A percentile compares a stretch with the other conserved stretches of the same genome.
phyloP scores from a whole-genome alignment of 2,888 invertebrate species.

The Cephus rjabovi region DNA sequence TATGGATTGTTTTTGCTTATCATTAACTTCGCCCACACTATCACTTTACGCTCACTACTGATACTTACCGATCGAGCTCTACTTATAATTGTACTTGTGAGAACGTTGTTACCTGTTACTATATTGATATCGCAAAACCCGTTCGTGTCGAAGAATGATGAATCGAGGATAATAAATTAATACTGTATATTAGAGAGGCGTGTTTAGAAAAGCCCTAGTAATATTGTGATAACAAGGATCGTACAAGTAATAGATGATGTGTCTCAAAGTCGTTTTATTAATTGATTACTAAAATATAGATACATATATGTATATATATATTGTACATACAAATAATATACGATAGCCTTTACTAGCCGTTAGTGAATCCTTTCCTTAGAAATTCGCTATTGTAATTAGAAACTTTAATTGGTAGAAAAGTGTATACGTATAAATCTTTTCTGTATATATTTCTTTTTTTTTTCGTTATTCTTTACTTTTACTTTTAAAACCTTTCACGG shows the following conservation, averaged over 20 bases:
- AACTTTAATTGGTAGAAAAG: no score
- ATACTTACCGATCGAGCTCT: neutral
- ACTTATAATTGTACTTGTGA: constrained; percentile 5
- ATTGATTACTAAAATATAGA: neutral
- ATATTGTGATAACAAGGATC: neutral
- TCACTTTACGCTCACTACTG: neutral
- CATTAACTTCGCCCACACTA: neutral
- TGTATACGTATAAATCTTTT: neutral
- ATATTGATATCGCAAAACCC: constrained; percentile 2
- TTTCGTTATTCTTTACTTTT: neutral
- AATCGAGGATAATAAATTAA: constrained; percentile 4
- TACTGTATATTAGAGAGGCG: neutral
- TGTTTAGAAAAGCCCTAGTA: neutral
- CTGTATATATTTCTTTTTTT: neutral
- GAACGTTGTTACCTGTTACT: constrained; percentile 6
- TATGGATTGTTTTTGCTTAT: neutral
- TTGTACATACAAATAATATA: neutral
- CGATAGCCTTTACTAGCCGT: neutral
- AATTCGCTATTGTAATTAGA: no score
- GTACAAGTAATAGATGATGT: neutral
- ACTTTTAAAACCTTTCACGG: neutral
- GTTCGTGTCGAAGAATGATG: neutral
- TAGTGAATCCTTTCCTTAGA: neutral
- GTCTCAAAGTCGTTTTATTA: neutral
- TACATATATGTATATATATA: neutral